Conservation (phyloP, 1,140 invertebrate genomes). For the fruit fly (Drosophila melanogaster) region Release_6_plus_ISO1_MT NT_033779.5:17901501-17902000, state of each 20-base stretch:
- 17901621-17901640: conserved; percentile 11
- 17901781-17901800: conserved; percentile 17
- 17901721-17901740: conserved; percentile 2
- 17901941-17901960: conserved; percentile 26
- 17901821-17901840: conserved; percentile 24
- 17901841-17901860: conserved; percentile 61
- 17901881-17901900: conserved; percentile 46
- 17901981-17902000: conserved; percentile 55
- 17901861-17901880: conserved; percentile 49
- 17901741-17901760: not conserved
- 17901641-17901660: conserved; percentile 14
- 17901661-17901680: conserved; percentile 11
- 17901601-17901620: conserved; percentile 8
- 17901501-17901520: conserved; percentile 33
- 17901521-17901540: conserved; percentile 16
- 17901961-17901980: conserved; percentile 50
- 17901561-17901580: not conserved
- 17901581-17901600: not conserved
- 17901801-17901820: conserved; percentile 33
- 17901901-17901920: conserved; percentile 23
- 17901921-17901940: conserved; percentile 31
- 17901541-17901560: conserved; percentile 2
- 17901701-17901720: conserved; percentile 24
- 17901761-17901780: conserved; percentile 9
- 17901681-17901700: conserved; percentile 3